Conservation (phyloP, 2,888 invertebrate genomes). For the Bibio marci region DNA sequence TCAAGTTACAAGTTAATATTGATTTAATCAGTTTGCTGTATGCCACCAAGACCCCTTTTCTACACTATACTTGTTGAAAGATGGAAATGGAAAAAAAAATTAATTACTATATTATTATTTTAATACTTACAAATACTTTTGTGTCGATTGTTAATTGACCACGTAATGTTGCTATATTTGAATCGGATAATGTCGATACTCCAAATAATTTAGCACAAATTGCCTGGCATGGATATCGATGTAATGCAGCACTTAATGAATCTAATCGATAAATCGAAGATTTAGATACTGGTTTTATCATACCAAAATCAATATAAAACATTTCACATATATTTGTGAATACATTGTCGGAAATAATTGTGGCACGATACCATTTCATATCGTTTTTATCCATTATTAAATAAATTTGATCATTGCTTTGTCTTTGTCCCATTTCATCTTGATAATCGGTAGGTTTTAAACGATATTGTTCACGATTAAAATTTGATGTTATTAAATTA, state of each 20-base stretch:
- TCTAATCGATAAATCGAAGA: constrained; percentile 32
- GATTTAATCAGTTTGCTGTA: too few relatives aligned
- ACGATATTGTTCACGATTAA: constrained; percentile 16
- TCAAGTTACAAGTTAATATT: too few relatives aligned
- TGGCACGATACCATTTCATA: constrained; percentile 30
- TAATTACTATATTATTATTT: too few relatives aligned
- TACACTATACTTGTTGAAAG: too few relatives aligned
- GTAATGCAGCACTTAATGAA: constrained; percentile 34
- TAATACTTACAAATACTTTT: constrained; percentile 27
- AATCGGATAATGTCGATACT: constrained; percentile 34
- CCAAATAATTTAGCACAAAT: constrained; percentile 37
- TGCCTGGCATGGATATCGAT: constrained; percentile 39
- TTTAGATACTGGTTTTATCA: constrained; percentile 27
- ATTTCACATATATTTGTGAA: constrained; percentile 29
- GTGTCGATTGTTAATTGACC: constrained; percentile 36
- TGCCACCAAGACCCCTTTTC: too few relatives aligned
- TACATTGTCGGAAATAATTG: constrained; percentile 19
- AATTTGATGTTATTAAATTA: constrained; percentile 16
- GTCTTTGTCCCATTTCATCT: not conserved
- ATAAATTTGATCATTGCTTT: too few relatives aligned
- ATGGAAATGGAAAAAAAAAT: too few relatives aligned
- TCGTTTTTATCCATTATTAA: too few relatives aligned
- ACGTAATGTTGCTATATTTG: constrained; percentile 38
- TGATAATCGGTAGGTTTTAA: not conserved
- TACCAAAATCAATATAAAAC: constrained; percentile 37